Percentiles rank a stretch among this genome's conserved stretches.
Conservation (phyloP, 64 coral and sea anemone genomes). For the Stichodactyla helianthus region DNA sequence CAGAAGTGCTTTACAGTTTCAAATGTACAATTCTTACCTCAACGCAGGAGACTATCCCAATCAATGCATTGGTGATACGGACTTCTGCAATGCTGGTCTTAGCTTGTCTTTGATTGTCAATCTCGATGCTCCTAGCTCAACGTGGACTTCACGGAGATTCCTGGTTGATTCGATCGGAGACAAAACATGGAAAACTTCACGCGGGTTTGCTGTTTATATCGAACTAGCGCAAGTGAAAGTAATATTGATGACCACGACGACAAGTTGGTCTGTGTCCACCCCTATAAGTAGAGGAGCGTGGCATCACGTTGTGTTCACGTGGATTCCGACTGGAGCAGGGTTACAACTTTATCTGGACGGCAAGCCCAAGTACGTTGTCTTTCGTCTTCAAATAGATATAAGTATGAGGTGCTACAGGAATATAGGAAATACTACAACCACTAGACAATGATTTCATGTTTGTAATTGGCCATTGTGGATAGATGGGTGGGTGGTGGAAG, state of each 20-base stretch:
- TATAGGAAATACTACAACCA: too few relatives aligned
- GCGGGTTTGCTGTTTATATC: slow-evolving; percentile 72
- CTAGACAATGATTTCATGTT: too few relatives aligned
- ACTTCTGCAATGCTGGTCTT: slow-evolving; percentile 43
- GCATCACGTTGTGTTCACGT: slow-evolving; percentile 75
- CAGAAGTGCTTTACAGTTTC: slow-evolving; percentile 16
- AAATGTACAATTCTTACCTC: slow-evolving; percentile 41
- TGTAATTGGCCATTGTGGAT: too few relatives aligned
- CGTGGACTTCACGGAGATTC: slow-evolving; percentile 46
- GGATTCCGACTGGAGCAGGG: slow-evolving; percentile 42
- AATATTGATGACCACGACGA: slow-evolving; percentile 29
- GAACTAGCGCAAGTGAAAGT: slow-evolving; percentile 29
- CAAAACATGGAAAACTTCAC: neutral
- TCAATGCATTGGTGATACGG: slow-evolving; percentile 48
- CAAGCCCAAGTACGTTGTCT: slow-evolving; percentile 26
- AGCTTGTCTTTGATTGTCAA: slow-evolving; percentile 57
- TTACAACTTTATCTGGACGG: slow-evolving; percentile 56
- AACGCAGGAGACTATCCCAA: slow-evolving; percentile 11
- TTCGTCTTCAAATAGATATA: neutral
- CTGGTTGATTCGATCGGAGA: slow-evolving; percentile 60
- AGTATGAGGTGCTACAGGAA: neutral
- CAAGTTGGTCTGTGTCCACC: slow-evolving; percentile 25
- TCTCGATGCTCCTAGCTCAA: slow-evolving; percentile 37
- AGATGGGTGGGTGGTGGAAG: neutral
- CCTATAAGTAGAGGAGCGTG: slow-evolving; percentile 47